Evolutionary conservation across 2,888 invertebrate species (phyloP), one percentile per base, ranked within the genome.

Genomic region (Onthophagus sagittarius): DNA sequence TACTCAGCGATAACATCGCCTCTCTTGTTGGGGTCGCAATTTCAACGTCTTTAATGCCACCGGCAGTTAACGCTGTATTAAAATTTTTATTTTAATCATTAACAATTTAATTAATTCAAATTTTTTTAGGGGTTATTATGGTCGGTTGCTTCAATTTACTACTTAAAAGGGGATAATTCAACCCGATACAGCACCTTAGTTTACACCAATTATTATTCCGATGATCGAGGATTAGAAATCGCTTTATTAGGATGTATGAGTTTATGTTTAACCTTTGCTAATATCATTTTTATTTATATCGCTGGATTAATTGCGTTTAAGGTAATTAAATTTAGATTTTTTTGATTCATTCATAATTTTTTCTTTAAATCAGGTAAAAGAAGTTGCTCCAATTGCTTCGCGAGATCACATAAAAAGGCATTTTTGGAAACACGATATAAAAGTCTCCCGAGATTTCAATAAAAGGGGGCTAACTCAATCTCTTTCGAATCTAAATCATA

Each of bases 1-100:
- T 94, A 9, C 85, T 94, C n/a, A 93, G 93, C 53, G 93, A 93
- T 72, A 93, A 94, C 83, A 89, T 92, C 3, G 92, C 93, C 0
- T 93, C 93, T 0, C 85, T 94, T 5, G 93, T 94, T 0, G 94
- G 94, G 3, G 94, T 94, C 4, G 94, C 94, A 3, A 94, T 94
- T 79, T 94, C 94, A 0, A 93, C 93, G 0, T 93, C 94, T 0
- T 84, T 94, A 13, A 85, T 94, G 73, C 94, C 94, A 0, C 94
- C 94, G 2, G 93, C 93, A 71, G 94, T 94, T 0, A 94, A 94
- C 85, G 91, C 93, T 75, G 93, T 90, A 23, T 23, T 23, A 23
- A 23, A 23, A 23, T 63, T 32, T 15, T 72, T 64, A 5, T 15
- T 6, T 73, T 69, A 39, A 39, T 15, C 15, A 65, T 15, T 65